A percentile compares a stretch with the other conserved stretches of the same genome.
phyloP scores from a whole-genome alignment of 2,113 vertebrate species.

The Megaptera novaeangliae region DNA sequence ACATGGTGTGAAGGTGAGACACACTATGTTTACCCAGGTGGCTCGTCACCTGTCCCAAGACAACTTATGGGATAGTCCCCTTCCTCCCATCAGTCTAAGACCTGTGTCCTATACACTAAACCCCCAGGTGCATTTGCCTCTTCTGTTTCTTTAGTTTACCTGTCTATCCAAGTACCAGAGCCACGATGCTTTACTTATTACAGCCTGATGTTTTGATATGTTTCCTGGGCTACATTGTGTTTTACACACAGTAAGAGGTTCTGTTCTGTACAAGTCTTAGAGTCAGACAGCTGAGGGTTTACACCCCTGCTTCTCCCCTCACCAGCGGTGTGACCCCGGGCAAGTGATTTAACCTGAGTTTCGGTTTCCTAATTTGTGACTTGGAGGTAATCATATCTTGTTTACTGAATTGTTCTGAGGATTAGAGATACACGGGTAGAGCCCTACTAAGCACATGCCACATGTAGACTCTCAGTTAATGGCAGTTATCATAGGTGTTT shows the following conservation, averaged over 20 bases:
- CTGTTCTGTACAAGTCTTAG: background rate
- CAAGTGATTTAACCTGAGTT: background rate
- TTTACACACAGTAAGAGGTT: background rate
- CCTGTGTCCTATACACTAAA: too few species aligned
- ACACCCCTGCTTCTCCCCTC: background rate
- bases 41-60: background rate
- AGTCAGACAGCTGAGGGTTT: background rate
- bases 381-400: background rate
- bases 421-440: background rate
- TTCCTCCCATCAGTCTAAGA: too few species aligned
- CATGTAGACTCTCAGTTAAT: background rate
- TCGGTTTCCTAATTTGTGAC: background rate
- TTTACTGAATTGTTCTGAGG: background rate
- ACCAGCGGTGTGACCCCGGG: background rate
- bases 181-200: background rate
- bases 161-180: background rate
- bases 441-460: background rate
- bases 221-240: background rate
- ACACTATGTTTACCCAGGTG: background rate
- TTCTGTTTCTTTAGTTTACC: background rate
- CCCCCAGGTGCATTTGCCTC: background rate
- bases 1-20: background rate
- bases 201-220: background rate
- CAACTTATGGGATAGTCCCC: background rate
- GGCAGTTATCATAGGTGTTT: background rate